Percentiles rank a stretch among this genome's conserved stretches.
These are phyloP conservation scores for Syngnathoides biaculeatus DNA, from an alignment of 2,113 vertebrate genomes.

Conservation along the genomic window DNA sequence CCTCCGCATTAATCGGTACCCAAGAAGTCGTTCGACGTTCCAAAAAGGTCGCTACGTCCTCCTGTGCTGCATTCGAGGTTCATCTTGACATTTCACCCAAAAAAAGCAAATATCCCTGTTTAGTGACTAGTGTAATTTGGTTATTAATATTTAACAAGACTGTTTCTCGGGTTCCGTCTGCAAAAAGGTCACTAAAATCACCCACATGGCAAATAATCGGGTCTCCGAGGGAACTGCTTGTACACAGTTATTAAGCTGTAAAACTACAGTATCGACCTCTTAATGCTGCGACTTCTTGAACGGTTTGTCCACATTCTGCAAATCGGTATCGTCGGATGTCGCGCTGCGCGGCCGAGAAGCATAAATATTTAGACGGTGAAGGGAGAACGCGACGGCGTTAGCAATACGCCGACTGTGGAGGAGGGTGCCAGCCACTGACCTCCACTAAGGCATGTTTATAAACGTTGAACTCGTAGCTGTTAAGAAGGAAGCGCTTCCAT, in stretches of 20 bases:
- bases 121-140: too few species aligned
- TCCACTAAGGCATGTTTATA: constrained; percentile 58
- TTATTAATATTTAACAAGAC: too few species aligned
- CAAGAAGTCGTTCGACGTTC: too few species aligned
- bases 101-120: too few species aligned
- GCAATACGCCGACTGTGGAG: constrained; percentile 36
- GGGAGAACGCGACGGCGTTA: constrained; percentile 46
- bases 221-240: too few species aligned
- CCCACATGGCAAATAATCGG: too few species aligned
- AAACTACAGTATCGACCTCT: neutral
- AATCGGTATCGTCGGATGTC: constrained; percentile 10
- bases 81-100: too few species aligned
- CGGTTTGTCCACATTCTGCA: neutral
- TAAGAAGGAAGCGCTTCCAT: constrained; percentile 40
- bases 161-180: too few species aligned
- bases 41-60: too few species aligned
- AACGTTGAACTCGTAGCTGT: constrained; percentile 35
- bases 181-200: too few species aligned
- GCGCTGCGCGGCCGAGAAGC: constrained; percentile 24
- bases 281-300: constrained; percentile 16
- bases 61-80: too few species aligned
- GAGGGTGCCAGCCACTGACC: constrained; percentile 40
- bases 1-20: too few species aligned
- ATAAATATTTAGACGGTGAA: constrained; percentile 59
- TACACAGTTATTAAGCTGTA: neutral